Conservation (phyloP, 1,140 invertebrate species). For the Meloidogyne exigua region DNA sequence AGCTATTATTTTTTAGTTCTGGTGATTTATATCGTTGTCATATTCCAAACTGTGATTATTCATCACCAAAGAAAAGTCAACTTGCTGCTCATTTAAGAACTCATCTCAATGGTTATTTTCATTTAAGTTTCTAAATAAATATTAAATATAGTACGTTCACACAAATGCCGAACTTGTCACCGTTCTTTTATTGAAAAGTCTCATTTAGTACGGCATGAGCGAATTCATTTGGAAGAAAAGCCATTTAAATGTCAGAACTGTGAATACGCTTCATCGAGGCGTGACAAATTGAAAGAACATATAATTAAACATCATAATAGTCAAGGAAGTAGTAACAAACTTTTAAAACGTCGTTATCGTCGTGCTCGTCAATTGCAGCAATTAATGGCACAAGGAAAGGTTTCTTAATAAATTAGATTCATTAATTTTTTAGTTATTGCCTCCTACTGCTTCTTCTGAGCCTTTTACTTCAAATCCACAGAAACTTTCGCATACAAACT, state of each 20-base stretch:
- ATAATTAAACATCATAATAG: constrained; percentile 69
- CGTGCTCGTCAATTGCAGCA: constrained; percentile 46
- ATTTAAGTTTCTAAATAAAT: constrained; percentile 46
- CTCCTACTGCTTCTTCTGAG: not conserved
- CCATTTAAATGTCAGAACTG: constrained; percentile 68
- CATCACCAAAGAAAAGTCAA: constrained; percentile 72
- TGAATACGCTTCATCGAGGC: constrained; percentile 71
- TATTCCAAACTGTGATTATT: constrained; percentile 71
- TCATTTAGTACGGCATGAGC: constrained; percentile 71
- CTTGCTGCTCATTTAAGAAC: constrained; percentile 71
- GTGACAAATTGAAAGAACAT: constrained; percentile 74
- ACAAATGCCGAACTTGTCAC: constrained; percentile 70
- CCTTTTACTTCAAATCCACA: not conserved
- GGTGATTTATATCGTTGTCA: constrained; percentile 71
- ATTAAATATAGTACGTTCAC: not conserved
- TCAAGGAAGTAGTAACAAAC: constrained; percentile 16
- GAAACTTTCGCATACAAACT: constrained; percentile 13
- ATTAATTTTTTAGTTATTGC: constrained; percentile 11
- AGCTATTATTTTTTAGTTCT: constrained; percentile 57
- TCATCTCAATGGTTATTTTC: constrained; percentile 71
- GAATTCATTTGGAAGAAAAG: constrained; percentile 69
- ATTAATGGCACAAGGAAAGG: constrained; percentile 47
- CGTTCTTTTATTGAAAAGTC: constrained; percentile 73
- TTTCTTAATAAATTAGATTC: not conserved
- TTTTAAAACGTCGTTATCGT: constrained; percentile 31